Conservation (phyloP, 2,888 invertebrate species). For the Nephrotoma appendiculata region DNA sequence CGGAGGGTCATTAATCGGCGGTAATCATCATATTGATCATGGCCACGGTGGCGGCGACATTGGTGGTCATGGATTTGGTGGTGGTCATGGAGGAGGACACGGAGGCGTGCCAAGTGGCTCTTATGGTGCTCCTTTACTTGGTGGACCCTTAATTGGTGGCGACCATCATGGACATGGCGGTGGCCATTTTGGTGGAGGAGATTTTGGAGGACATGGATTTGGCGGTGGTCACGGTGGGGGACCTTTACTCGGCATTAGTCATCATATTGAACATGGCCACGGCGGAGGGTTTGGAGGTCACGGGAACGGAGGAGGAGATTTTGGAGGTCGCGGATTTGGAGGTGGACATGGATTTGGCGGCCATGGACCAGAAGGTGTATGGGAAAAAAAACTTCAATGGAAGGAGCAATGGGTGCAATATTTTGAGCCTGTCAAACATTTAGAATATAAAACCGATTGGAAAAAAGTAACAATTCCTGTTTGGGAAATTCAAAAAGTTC, state of each 20-base stretch:
- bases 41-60: conserved; percentile 16
- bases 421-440: conserved; percentile 62
- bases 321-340: neutral
- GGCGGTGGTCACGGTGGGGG: conserved; percentile 14
- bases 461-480: conserved; percentile 57
- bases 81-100: neutral
- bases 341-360: conserved; percentile 6
- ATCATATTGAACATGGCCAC: conserved; percentile 18
- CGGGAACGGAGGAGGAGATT: neutral
- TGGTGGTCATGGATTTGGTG: neutral
- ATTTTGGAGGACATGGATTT: conserved; percentile 18
- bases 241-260: conserved; percentile 18
- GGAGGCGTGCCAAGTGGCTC: neutral
- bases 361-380: conserved; percentile 39
- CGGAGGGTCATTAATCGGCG: conserved; percentile 16
- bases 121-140: neutral
- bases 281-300: conserved; percentile 26
- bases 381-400: conserved; percentile 73
- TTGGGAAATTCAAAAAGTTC: conserved; percentile 67
- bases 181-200: conserved; percentile 20
- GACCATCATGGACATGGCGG: conserved; percentile 22
- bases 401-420: conserved; percentile 58
- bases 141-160: neutral
- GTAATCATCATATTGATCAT: conserved; percentile 17
- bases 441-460: conserved; percentile 61